Percentiles rank a stretch among this genome's conserved stretches.
Evolutionary conservation across 2,888 invertebrate species (phyloP).

Genomic region (Trichogramma evanescens): DNA sequence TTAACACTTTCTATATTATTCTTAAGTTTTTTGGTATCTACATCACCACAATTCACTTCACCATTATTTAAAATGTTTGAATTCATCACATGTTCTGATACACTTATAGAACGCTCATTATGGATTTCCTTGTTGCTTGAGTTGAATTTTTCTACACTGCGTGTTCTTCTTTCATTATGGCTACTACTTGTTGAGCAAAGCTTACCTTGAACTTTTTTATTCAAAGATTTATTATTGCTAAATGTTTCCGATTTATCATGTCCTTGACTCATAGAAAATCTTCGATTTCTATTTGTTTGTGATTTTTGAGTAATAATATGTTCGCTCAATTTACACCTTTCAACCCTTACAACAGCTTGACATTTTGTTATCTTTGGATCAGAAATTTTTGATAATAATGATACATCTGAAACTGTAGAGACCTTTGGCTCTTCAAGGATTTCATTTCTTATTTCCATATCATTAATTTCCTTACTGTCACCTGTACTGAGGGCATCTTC

Average conservation of each 20-base stretch:
- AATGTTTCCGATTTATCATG: no score
- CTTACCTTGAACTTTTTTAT: no score
- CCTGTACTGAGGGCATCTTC: not conserved
- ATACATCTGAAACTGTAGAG: no score
- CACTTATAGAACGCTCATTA: not conserved
- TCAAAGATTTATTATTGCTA: no score
- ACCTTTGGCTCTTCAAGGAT: no score
- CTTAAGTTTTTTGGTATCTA: constrained; percentile 1
- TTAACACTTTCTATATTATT: not conserved
- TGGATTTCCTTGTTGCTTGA: no score
- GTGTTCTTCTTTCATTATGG: no score
- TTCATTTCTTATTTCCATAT: not conserved
- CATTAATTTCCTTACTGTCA: not conserved
- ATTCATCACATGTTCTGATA: not conserved
- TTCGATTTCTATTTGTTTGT: no score
- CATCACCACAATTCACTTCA: not conserved
- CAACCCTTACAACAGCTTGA: not conserved
- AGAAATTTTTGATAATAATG: not conserved
- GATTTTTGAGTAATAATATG: no score
- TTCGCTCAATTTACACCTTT: not conserved
- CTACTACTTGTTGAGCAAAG: no score
- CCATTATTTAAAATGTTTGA: not conserved
- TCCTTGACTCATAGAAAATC: no score
- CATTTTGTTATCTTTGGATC: not conserved
- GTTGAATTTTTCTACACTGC: no score